Conservation (phyloP, 1,140 invertebrate species). For the Drosophila ohnishii region DNA sequence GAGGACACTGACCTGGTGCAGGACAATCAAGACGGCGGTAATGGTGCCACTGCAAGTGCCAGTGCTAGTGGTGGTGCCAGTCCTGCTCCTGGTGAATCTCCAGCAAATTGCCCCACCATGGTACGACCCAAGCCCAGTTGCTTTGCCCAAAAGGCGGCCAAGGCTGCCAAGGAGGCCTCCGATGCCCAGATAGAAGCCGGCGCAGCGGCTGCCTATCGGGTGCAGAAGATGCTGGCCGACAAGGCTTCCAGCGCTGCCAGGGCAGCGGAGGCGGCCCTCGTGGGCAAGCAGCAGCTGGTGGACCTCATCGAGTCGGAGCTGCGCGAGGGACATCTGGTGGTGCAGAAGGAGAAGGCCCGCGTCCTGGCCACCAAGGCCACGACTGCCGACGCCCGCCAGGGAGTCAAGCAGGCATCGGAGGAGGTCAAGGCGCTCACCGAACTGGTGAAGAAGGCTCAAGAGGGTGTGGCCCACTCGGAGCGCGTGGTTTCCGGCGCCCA, state of each 20-base stretch:
- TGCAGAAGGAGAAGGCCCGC: slow-evolving; percentile 85
- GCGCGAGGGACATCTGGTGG: slow-evolving; percentile 86
- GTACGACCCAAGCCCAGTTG: slow-evolving; percentile 48
- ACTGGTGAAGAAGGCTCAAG: slow-evolving; percentile 74
- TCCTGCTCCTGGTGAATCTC: too few relatives aligned
- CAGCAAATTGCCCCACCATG: not conserved
- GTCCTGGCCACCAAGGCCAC: slow-evolving; percentile 86
- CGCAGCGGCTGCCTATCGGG: not conserved
- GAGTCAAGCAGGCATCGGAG: slow-evolving; percentile 84
- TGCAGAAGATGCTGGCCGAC: slow-evolving; percentile 84
- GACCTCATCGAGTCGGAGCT: slow-evolving; percentile 86
- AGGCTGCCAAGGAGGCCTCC: slow-evolving; percentile 86
- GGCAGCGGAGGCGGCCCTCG: slow-evolving; percentile 86
- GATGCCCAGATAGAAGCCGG: not conserved
- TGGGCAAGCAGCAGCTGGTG: slow-evolving; percentile 86
- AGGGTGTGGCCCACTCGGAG: slow-evolving; percentile 85
- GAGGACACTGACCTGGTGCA: not conserved
- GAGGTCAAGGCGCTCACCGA: slow-evolving; percentile 70
- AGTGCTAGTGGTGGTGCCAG: too few relatives aligned
- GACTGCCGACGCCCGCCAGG: slow-evolving; percentile 85
- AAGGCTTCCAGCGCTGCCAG: slow-evolving; percentile 87
- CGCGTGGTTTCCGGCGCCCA: slow-evolving; percentile 85
- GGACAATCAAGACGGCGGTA: not conserved
- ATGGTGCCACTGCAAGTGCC: too few relatives aligned
- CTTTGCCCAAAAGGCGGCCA: slow-evolving; percentile 86